A percentile compares a stretch with the other conserved stretches of the same genome.
Conservation (phyloP, 2,797 vertebrate genomes). For the Neostethus bicornis region DNA sequence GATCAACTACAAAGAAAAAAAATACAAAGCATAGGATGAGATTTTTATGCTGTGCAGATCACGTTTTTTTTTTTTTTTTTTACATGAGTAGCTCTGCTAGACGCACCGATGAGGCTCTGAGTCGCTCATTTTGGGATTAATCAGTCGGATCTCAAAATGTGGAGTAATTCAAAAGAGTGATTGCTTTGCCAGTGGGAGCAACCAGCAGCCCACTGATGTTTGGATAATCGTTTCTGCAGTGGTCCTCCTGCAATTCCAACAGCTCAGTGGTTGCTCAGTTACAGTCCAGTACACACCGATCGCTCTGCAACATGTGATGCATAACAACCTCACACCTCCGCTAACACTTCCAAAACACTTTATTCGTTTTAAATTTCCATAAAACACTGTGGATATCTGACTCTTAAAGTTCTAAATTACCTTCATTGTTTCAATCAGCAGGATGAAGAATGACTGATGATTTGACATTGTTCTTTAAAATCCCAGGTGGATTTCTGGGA, state of each 20-base stretch:
- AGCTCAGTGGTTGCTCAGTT: constrained; percentile 43
- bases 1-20: constrained; percentile 46
- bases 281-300: constrained; percentile 47
- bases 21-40: constrained; percentile 8
- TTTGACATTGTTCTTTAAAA: not conserved
- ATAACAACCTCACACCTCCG: constrained; percentile 20
- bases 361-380: not conserved
- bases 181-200: constrained; percentile 62
- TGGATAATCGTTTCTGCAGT: constrained; percentile 59
- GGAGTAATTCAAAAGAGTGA: constrained; percentile 61
- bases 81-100: too few relatives aligned
- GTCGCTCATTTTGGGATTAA: constrained; percentile 69
- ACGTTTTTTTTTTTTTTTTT: too few relatives aligned
- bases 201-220: constrained; percentile 47
- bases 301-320: constrained; percentile 24
- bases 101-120: constrained; percentile 31
- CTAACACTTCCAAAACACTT: constrained; percentile 3
- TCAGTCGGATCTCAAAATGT: constrained; percentile 63
- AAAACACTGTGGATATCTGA: not conserved
- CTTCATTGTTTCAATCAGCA: not conserved
- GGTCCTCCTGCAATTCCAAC: constrained; percentile 50
- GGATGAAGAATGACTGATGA: not conserved
- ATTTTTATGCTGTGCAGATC: constrained; percentile 30
- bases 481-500: not conserved
- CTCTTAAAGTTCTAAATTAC: not conserved